phyloP scores from a whole-genome alignment of 2,888 invertebrate genomes.

The Hirtodrosophila alboralis region DNA sequence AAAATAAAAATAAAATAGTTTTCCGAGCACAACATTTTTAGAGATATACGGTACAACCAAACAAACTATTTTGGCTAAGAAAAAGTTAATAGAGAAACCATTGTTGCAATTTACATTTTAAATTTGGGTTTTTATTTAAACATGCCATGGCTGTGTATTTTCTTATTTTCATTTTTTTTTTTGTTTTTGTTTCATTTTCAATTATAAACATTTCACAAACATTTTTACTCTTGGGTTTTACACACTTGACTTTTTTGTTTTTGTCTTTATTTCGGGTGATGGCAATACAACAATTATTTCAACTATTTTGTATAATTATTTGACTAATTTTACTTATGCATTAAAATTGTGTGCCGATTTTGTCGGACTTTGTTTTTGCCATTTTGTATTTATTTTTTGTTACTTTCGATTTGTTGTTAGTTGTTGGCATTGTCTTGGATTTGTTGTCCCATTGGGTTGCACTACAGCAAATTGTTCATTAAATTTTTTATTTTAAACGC shows the following conservation, averaged over 20 bases:
- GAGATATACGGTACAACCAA: too few species aligned
- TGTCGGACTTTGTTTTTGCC: slow-evolving; percentile 17
- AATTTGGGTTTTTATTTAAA: slow-evolving; percentile 49
- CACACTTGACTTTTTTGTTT: slow-evolving; percentile 53
- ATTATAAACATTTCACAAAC: slow-evolving; percentile 77
- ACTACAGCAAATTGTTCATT: slow-evolving; percentile 48
- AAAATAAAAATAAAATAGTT: too few species aligned
- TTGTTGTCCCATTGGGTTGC: slow-evolving; percentile 33
- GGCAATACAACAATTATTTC: slow-evolving; percentile 76
- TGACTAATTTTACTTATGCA: slow-evolving; percentile 61
- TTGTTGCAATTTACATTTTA: slow-evolving; percentile 35
- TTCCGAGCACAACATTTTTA: too few species aligned
- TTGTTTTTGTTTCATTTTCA: slow-evolving; percentile 49
- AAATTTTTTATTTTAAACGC: slow-evolving; percentile 34
- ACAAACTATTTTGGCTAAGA: neutral
- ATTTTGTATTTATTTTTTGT: too few species aligned
- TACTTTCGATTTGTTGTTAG: slow-evolving; percentile 36
- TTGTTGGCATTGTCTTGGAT: slow-evolving; percentile 53
- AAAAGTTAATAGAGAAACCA: slow-evolving; percentile 4
- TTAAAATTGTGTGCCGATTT: slow-evolving; percentile 44
- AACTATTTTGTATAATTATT: slow-evolving; percentile 76
- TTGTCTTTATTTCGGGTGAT: slow-evolving; percentile 53
- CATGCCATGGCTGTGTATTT: slow-evolving; percentile 52
- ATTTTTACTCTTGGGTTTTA: slow-evolving; percentile 67
- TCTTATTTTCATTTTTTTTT: slow-evolving; percentile 24